Base-by-base conservation (phyloP, 92 coral and sea anemone species). In the Zoanthus sansibaricus region DNA sequence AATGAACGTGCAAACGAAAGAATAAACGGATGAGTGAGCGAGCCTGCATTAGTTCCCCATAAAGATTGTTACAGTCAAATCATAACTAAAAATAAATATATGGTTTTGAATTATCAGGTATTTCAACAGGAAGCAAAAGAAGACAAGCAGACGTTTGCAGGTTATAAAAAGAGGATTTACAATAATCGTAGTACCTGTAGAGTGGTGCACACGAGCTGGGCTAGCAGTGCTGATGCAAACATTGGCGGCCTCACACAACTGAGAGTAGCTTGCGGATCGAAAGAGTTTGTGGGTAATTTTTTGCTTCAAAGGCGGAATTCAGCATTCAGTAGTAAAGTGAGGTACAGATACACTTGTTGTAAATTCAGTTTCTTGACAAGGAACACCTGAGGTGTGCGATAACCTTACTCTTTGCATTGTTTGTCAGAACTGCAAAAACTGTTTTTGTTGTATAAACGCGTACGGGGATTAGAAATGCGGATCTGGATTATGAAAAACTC, bases 311-410 rank as follows among this genome's bases (percentile, higher is more conserved):
- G 93, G 16, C 82, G 90, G 71, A 86, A 55, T 82, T 82, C 83
- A n/a, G 25, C 86, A 16, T 55, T 20, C 18, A 88, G 88, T 32
- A 59, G 88, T 3, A 68, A 84, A 62, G 75, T 90, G 47, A 94
- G 97, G 58, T 94, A 87, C 71, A 82, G 82, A 18, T 92, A 92
- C 76, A 64, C 84, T 31, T 94, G 97, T 55, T 94, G 97, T 64
- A 82, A 88, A 12, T 32, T 25, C 67, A 76, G 82, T 62, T 66
- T 87, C 44, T 92, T 78, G 82, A 67, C 92, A 52, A 94, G 86
- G 42, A 88, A 86, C 72, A 88, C 86, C 0, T 89, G 93, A 1
- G 72, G 16, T 21, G 44, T 45, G 64, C 3, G 77, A 72, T 48
- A 21, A 8, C 11, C 44, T 67, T 58, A 4, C n/a, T 15, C n/a